These are phyloP conservation scores for Acropternis orthonyx DNA, from an alignment of 2,797 vertebrate genomes.

Conservation along the genomic window DNA sequence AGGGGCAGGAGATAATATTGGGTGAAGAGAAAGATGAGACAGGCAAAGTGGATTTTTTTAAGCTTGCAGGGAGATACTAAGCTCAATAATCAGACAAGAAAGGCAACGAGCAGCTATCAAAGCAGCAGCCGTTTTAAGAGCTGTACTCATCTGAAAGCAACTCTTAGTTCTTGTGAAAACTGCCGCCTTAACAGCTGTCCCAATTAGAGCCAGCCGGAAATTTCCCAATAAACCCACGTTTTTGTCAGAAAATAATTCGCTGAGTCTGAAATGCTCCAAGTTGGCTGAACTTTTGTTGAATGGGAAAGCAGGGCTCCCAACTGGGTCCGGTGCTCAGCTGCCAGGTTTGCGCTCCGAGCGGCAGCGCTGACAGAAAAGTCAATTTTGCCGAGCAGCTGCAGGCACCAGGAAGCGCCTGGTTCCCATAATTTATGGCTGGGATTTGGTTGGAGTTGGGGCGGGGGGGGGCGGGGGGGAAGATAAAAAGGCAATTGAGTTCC, in stretches of 20 bases:
- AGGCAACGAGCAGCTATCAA: slow-evolving; percentile 44
- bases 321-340: slow-evolving; percentile 9
- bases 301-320: not conserved
- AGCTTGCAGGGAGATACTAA: slow-evolving; percentile 41
- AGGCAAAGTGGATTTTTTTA: slow-evolving; percentile 18
- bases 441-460: not conserved
- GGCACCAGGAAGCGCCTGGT: slow-evolving; percentile 2
- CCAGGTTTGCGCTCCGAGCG: not conserved
- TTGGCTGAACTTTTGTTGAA: slow-evolving; percentile 51
- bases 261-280: slow-evolving; percentile 52
- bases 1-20: not conserved
- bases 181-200: slow-evolving; percentile 56
- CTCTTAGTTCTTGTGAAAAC: slow-evolving; percentile 22
- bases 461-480: no score
- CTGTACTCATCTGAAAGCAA: slow-evolving; percentile 16
- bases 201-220: slow-evolving; percentile 63
- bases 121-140: slow-evolving; percentile 54
- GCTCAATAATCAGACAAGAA: slow-evolving; percentile 60
- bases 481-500: not conserved
- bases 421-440: slow-evolving; percentile 5
- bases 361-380: not conserved
- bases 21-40: not conserved
- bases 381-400: slow-evolving; percentile 55
- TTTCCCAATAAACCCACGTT: slow-evolving; percentile 38
- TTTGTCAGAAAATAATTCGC: slow-evolving; percentile 34